Evolutionary conservation across 1,140 invertebrate genomes (phyloP), one percentile per base, ranked within the genome.

Genomic region (Hydropsyche tenuis): DNA sequence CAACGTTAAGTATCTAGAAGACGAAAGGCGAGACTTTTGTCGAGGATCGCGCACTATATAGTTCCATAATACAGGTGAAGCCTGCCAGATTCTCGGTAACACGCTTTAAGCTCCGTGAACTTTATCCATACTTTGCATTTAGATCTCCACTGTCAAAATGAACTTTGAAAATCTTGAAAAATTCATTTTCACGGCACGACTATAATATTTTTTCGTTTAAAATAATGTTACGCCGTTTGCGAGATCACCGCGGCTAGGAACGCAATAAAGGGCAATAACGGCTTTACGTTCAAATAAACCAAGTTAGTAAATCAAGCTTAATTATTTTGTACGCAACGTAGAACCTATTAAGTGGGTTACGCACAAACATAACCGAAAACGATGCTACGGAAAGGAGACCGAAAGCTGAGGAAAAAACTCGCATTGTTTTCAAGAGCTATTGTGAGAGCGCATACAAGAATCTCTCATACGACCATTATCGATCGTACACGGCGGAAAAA

Each of bases 291-390:
- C 48, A 53, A 53, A 53, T 53, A 20, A 53, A 53, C 48, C 48
- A 5, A 53, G 48, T 53, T 53, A 53, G 9, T 53, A 53, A 53
- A 53, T 53, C 48, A 53, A 53, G 48, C 48, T 53, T 53, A 53
- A 53, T 53, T 53, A 53, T 53, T 53, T 53, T 53, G 48, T 53
- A 53, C 48, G 48, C 48, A 53, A 53, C 48, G 48, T 53, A 20
- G 48, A 18, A 53, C 48, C 48, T 53, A 53, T 53, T 53, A 53
- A 16, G 7, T 20, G 48, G 48, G 48, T 16, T 53, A 18, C 48
- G 16, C 48, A 1, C 16, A 53, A 53, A 5, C 48, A 18, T 53
- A 53, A 53, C 48, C 48, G 48, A 53, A 14, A 20, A 37, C 46
- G 30, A 37, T 37, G 3, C 30, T 9, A 9, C 30, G 30, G 3